Evolutionary conservation across 2,888 invertebrate species (phyloP).

Genomic region (Conchocele bisecta): DNA sequence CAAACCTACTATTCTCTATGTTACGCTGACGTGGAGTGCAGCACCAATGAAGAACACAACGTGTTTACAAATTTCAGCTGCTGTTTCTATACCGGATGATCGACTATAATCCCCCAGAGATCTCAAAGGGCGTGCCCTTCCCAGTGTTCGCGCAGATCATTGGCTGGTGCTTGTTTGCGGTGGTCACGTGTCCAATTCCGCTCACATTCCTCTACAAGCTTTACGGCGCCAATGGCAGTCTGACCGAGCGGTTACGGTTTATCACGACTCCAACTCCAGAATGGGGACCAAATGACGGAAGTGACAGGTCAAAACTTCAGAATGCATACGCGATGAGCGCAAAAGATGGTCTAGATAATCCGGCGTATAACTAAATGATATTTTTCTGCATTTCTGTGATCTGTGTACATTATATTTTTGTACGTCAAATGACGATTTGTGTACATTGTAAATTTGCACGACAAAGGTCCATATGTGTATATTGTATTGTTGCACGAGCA

Average conservation of each 20-base stretch:
- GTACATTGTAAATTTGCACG: too few relatives aligned
- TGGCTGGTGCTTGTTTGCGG: constrained; percentile 66
- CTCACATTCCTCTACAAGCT: constrained; percentile 66
- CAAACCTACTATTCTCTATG: too few relatives aligned
- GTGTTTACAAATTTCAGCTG: constrained; percentile 65
- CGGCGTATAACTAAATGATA: too few relatives aligned
- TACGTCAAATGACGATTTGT: too few relatives aligned
- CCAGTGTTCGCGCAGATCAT: constrained; percentile 70
- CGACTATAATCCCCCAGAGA: constrained; percentile 62
- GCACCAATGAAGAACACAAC: too few relatives aligned
- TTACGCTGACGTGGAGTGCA: too few relatives aligned
- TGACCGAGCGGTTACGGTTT: constrained; percentile 50
- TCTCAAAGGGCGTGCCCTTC: constrained; percentile 57
- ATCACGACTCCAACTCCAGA: constrained; percentile 63
- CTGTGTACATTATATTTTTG: too few relatives aligned
- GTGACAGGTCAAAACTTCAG: constrained; percentile 26
- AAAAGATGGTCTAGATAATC: constrained; percentile 51
- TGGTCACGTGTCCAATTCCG: constrained; percentile 70
- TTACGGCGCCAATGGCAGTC: constrained; percentile 26
- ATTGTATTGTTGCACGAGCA: too few relatives aligned
- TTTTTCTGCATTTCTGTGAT: too few relatives aligned
- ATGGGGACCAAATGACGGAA: constrained; percentile 69
- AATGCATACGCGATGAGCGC: constrained; percentile 24
- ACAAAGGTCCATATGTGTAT: too few relatives aligned
- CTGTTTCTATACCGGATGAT: constrained; percentile 74